Percentiles rank a stretch among this genome's conserved stretches.
Evolutionary conservation across 1,140 invertebrate genomes (phyloP).

Genomic region (Maniola jurtina): DNA sequence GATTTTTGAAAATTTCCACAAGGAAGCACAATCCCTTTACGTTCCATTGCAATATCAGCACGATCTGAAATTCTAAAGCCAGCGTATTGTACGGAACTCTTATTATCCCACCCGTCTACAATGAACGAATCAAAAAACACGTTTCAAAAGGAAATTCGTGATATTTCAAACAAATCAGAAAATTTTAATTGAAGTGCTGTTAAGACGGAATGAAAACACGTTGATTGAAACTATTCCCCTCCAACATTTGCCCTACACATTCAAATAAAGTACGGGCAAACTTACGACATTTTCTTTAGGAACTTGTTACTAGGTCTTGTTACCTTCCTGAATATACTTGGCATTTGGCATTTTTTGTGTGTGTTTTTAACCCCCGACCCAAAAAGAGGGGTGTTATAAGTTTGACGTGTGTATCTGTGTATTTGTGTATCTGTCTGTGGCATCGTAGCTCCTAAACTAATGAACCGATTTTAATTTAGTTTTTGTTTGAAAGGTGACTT

Average conservation of each 20-base stretch:
- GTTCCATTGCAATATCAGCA: neutral
- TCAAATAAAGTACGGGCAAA: neutral
- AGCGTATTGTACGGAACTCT: neutral
- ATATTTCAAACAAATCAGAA: conserved; percentile 18
- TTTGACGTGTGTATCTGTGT: too few species aligned
- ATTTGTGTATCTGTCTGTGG: too few species aligned
- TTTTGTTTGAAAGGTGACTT: too few species aligned
- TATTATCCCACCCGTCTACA: neutral
- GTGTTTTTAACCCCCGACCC: too few species aligned
- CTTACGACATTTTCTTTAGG: neutral
- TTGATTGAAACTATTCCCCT: conserved; percentile 27
- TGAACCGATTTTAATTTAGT: too few species aligned
- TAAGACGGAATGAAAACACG: conserved; percentile 25
- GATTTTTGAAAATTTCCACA: too few species aligned
- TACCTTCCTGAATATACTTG: too few species aligned
- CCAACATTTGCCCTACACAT: conserved; percentile 7
- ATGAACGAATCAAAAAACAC: neutral
- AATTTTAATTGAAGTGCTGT: conserved; percentile 27
- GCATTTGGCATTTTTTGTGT: too few species aligned
- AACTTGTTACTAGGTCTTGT: neutral
- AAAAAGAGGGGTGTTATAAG: too few species aligned
- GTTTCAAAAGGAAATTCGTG: conserved; percentile 21
- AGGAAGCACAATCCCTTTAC: neutral
- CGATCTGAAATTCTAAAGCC: neutral
- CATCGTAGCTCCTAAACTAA: too few species aligned